phyloP scores from a whole-genome alignment of 2,113 vertebrate species.

The Microcebus lehilahytsara region DNA sequence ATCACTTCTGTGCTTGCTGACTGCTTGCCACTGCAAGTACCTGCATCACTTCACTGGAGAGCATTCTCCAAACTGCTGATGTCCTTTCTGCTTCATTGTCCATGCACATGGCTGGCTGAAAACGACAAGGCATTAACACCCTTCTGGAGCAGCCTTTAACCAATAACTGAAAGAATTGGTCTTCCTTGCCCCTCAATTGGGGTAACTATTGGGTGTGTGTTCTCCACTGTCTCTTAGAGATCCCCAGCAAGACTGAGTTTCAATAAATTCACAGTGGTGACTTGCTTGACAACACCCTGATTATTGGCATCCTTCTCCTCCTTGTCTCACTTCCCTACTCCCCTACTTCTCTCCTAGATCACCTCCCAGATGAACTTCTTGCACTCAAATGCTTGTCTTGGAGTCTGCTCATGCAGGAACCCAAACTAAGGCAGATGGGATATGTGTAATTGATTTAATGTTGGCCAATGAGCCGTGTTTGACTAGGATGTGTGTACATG shows the following conservation, averaged over 20 bases:
- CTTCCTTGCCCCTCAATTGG: neutral
- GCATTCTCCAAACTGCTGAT: neutral
- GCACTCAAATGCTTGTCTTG: neutral
- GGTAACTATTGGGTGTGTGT: neutral
- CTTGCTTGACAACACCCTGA: neutral
- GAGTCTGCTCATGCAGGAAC: neutral
- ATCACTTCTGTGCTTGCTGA: neutral
- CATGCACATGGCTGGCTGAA: neutral
- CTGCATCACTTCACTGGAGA: neutral
- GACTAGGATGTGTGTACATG: neutral
- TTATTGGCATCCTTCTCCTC: neutral
- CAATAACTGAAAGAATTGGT: neutral
- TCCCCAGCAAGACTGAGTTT: neutral
- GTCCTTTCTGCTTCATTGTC: neutral
- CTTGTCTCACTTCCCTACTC: neutral
- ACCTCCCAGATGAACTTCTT: neutral
- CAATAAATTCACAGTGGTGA: neutral
- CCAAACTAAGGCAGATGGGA: neutral
- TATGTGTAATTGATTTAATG: neutral
- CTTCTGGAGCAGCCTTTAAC: neutral
- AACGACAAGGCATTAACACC: neutral
- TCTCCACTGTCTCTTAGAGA: neutral
- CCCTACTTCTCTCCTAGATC: neutral
- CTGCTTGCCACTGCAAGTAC: neutral
- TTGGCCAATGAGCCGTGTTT: neutral